Conservation (phyloP, 2,888 invertebrate genomes). For the Aproaerema taeniolella region DNA sequence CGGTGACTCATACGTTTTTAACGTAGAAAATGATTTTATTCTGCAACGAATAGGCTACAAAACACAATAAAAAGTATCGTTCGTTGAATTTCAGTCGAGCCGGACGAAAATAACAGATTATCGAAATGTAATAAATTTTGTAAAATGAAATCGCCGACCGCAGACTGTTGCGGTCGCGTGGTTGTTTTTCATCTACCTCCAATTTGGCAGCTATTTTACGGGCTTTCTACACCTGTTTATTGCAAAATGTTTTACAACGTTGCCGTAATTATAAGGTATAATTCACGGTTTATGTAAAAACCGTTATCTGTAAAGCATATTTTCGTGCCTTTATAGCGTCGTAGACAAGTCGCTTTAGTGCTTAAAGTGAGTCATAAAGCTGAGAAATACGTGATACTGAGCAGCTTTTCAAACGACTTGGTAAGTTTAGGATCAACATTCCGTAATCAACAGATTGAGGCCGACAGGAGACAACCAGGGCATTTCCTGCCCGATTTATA, state of each 20-base stretch:
- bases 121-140: conserved; percentile 52
- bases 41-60: too few relatives aligned
- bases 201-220: conserved; percentile 25
- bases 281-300: conserved; percentile 1
- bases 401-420: too few relatives aligned
- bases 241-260: conserved; percentile 10
- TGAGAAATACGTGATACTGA: too few relatives aligned
- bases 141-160: conserved; percentile 53
- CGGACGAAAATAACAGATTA: conserved; percentile 44
- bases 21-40: too few relatives aligned
- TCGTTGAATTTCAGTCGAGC: conserved; percentile 34
- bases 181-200: conserved; percentile 44
- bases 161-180: conserved; percentile 45
- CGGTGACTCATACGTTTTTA: too few relatives aligned
- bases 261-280: conserved; percentile 9
- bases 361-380: too few relatives aligned
- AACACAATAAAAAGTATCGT: too few relatives aligned
- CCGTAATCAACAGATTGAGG: conserved; percentile 36
- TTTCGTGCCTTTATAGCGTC: conserved; percentile 1
- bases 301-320: conserved; percentile 1
- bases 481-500: too few relatives aligned
- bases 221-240: conserved; percentile 8
- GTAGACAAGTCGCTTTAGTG: too few relatives aligned
- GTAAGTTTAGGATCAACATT: conserved; percentile 37
- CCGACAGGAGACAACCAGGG: conserved; percentile 19